Percentiles rank a stretch among this genome's conserved stretches.
These are phyloP conservation scores for Chromis chromis DNA, from an alignment of 2,797 vertebrate species.

Conservation along the genomic window DNA sequence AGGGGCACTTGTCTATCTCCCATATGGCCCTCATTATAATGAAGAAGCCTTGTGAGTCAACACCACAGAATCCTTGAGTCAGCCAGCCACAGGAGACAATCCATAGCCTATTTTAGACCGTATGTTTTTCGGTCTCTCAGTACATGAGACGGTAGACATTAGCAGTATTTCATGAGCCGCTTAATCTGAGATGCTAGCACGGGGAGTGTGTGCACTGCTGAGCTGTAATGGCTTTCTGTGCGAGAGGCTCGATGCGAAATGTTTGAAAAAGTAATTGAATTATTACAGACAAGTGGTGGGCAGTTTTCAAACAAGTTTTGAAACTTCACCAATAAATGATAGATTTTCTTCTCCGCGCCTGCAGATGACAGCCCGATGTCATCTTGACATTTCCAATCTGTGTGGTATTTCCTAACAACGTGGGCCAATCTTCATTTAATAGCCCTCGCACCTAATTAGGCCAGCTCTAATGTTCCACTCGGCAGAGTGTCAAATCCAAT, in stretches of 20 bases:
- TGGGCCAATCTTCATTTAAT: slow-evolving; percentile 81
- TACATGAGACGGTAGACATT: slow-evolving; percentile 50
- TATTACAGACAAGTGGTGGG: slow-evolving; percentile 53
- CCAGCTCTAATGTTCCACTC: slow-evolving; percentile 85
- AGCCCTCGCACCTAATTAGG: slow-evolving; percentile 85
- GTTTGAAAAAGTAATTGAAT: slow-evolving; percentile 55
- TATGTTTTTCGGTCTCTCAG: slow-evolving; percentile 52
- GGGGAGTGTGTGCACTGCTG: slow-evolving; percentile 18
- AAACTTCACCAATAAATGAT: slow-evolving; percentile 76
- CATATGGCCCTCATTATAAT: slow-evolving; percentile 82
- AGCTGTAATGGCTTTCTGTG: slow-evolving; percentile 24
- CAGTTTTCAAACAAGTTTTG: slow-evolving; percentile 62
- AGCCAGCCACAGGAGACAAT: slow-evolving; percentile 64
- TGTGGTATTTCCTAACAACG: slow-evolving; percentile 84
- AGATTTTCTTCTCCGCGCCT: slow-evolving; percentile 63
- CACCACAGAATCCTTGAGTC: slow-evolving; percentile 74
- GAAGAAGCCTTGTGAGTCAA: slow-evolving; percentile 83
- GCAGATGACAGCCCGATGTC: slow-evolving; percentile 71
- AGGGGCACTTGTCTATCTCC: slow-evolving; percentile 73
- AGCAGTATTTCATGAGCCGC: slow-evolving; percentile 52
- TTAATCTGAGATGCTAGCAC: slow-evolving; percentile 39
- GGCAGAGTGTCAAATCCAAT: slow-evolving; percentile 82
- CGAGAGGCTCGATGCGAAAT: slow-evolving; percentile 45
- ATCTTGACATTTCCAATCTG: slow-evolving; percentile 83
- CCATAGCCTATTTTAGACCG: slow-evolving; percentile 70